Evolutionary conservation across 2,888 invertebrate species (phyloP), one percentile per base, ranked within the genome.

Genomic region (Hanleya hanleyi): DNA sequence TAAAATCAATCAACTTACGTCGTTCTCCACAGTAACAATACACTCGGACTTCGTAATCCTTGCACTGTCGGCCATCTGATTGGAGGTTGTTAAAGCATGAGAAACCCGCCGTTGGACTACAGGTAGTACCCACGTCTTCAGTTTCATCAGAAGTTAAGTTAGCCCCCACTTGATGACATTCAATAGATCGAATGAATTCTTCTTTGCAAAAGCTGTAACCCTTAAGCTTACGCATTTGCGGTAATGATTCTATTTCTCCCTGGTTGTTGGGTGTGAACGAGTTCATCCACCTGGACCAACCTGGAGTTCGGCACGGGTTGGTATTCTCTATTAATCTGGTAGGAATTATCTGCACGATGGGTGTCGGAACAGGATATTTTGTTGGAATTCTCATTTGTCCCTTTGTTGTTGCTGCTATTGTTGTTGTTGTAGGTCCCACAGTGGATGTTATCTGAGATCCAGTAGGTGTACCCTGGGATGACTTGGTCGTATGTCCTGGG

Each of bases 271-370:
- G 80, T 7, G 67, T 62, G 38, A 71, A 78, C 0, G 71, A 92
- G 90, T 94, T 96, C 72, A 95, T 91, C 96, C 96, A 96, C 26
- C 92, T 89, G 0, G 94, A 94, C 96, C 96, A 96, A 0, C 96
- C 96, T 0, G 57, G 62, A 5, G 3, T 50, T 15, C 41, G 22
- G 36, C 73, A 76, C 12, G 35, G n/a, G n/a, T n/a, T n/a, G n/a
- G n/a, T n/a, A n/a, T n/a, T n/a, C n/a, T n/a, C n/a, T n/a, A n/a
- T n/a, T n/a, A n/a, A n/a, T n/a, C n/a, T n/a, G n/a, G n/a, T n/a
- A n/a, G n/a, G n/a, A n/a, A n/a, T n/a, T n/a, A n/a, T n/a, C n/a
- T n/a, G n/a, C n/a, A n/a, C n/a, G n/a, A n/a, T n/a, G n/a, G n/a
- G n/a, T n/a, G n/a, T n/a, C n/a, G n/a, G n/a, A n/a, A n/a, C n/a